These are phyloP conservation scores for Cromileptes altivelis DNA, from an alignment of 2,113 vertebrate species.

Conservation along the genomic window DNA sequence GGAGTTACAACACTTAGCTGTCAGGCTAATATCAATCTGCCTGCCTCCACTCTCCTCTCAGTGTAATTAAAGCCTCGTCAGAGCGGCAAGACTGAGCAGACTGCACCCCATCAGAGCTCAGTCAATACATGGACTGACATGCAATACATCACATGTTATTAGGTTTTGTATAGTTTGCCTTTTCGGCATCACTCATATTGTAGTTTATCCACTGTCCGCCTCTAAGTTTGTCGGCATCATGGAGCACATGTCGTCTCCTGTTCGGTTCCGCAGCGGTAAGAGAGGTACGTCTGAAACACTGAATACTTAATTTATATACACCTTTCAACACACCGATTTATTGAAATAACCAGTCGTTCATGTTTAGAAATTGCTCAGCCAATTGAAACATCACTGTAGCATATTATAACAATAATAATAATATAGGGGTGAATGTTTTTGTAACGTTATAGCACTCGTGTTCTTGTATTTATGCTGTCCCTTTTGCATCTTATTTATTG, in stretches of 20 bases:
- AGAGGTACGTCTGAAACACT: conserved; percentile 59
- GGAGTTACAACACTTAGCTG: too few relatives aligned
- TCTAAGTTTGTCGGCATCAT: conserved; percentile 46
- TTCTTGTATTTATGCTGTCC: background rate
- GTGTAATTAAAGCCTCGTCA: background rate
- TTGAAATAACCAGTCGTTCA: background rate
- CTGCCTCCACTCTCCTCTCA: too few relatives aligned
- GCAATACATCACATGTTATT: background rate
- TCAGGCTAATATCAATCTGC: too few relatives aligned
- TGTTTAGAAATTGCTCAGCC: background rate
- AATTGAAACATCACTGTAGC: background rate
- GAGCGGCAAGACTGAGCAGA: background rate
- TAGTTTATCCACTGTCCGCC: background rate
- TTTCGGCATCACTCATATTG: background rate
- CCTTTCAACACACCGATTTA: background rate
- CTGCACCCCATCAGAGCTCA: background rate
- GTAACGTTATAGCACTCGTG: background rate
- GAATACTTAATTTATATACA: background rate
- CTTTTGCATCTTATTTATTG: background rate
- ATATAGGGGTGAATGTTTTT: background rate
- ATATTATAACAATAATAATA: background rate
- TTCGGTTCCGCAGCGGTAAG: conserved; percentile 67
- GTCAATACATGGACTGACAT: background rate
- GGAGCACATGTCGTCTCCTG: conserved; percentile 78
- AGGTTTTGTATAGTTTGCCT: background rate